Evolutionary conservation across 1,140 invertebrate genomes (phyloP).

Genomic region (Calycopis cecrops): DNA sequence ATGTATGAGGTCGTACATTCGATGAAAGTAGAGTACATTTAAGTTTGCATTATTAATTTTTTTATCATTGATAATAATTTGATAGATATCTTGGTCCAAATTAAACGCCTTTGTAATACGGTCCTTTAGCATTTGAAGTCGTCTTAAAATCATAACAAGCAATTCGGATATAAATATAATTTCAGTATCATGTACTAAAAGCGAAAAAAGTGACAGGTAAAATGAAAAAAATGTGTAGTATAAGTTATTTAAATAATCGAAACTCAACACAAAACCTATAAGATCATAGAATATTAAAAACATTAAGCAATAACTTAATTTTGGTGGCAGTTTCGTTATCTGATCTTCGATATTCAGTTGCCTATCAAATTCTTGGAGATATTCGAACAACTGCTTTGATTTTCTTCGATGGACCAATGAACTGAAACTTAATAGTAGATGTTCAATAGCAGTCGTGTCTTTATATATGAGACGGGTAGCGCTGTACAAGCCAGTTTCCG

Average conservation of each 20-base stretch:
- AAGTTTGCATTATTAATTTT: not conserved
- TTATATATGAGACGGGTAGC: slow-evolving; percentile 24
- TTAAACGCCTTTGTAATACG: not conserved
- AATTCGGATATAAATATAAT: slow-evolving; percentile 31
- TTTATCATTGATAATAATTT: not conserved
- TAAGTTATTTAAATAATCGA: slow-evolving; percentile 8
- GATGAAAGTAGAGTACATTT: not conserved
- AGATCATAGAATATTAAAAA: slow-evolving; percentile 5
- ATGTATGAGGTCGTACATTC: not conserved
- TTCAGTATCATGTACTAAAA: slow-evolving; percentile 34
- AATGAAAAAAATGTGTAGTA: slow-evolving; percentile 6
- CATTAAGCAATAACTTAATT: not conserved
- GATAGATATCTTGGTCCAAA: not conserved
- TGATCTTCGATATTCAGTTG: slow-evolving; percentile 27
- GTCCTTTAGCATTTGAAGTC: not conserved
- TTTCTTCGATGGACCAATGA: slow-evolving; percentile 25
- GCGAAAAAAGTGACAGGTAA: slow-evolving; percentile 19
- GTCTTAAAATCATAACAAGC: slow-evolving; percentile 23
- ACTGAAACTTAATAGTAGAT: slow-evolving; percentile 24
- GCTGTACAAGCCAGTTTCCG: slow-evolving; percentile 10
- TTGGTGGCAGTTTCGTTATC: not conserved
- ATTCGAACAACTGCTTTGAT: slow-evolving; percentile 26
- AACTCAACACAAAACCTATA: slow-evolving; percentile 15
- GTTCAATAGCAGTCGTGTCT: slow-evolving; percentile 28
- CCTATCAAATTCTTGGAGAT: slow-evolving; percentile 30